phyloP scores from a whole-genome alignment of 1,140 invertebrate genomes.

The Drosophila malerkotliana region DNA sequence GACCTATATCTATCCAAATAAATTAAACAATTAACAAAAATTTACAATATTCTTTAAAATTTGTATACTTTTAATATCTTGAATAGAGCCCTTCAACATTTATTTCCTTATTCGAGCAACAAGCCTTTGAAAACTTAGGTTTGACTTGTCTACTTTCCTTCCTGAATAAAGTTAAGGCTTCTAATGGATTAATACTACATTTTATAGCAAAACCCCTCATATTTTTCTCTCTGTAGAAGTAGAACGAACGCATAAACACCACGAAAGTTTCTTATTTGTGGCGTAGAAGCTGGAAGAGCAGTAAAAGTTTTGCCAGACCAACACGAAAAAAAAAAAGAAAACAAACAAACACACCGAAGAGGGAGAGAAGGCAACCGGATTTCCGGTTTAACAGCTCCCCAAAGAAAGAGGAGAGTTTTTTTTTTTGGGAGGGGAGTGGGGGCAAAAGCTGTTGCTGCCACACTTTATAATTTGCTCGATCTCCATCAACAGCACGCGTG shows the following conservation, averaged over 20 bases:
- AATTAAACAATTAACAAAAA: no score
- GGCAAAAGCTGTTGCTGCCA: conserved; percentile 38
- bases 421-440: background rate
- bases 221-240: conserved; percentile 5
- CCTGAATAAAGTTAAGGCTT: no score
- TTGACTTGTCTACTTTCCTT: no score
- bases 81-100: no score
- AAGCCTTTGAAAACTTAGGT: no score
- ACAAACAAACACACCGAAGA: conserved; percentile 15
- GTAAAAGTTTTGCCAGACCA: conserved; percentile 56
- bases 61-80: no score
- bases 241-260: conserved; percentile 41
- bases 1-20: no score
- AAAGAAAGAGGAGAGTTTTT: conserved; percentile 13
- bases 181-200: no score
- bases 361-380: conserved; percentile 56
- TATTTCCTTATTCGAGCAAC: no score
- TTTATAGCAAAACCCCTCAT: no score
- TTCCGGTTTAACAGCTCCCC: conserved; percentile 73
- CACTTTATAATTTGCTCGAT: conserved; percentile 74
- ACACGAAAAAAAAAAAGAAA: conserved; percentile 51
- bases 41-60: no score
- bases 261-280: conserved; percentile 35
- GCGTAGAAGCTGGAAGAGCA: conserved; percentile 38
- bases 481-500: conserved; percentile 55